Conservation (phyloP, 1,140 invertebrate species). For the Cryptotermes secundus region DNA sequence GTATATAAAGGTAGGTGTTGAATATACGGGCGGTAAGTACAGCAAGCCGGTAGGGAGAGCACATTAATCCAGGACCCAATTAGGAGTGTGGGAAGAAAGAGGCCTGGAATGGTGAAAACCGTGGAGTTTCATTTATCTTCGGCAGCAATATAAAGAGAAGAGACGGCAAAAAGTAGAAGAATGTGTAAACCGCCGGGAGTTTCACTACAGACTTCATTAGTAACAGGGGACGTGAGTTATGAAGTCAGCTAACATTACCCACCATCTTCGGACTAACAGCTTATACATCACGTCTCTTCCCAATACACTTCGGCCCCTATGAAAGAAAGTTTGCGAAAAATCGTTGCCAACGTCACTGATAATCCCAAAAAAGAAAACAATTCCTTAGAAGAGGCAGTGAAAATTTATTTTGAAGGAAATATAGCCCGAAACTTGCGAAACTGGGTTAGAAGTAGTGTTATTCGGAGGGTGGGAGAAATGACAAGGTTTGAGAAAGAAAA, state of each 20-base stretch:
- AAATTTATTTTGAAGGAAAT: neutral
- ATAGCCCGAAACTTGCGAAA: neutral
- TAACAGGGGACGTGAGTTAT: neutral
- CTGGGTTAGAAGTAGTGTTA: neutral
- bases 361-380: neutral
- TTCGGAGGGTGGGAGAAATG: neutral
- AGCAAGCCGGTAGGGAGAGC: neutral
- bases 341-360: neutral
- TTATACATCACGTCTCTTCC: neutral
- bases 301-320: neutral
- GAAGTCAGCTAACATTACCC: neutral
- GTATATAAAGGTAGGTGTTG: too few relatives aligned
- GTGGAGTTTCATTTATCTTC: neutral
- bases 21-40: neutral
- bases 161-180: neutral
- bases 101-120: neutral
- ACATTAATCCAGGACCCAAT: neutral
- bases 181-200: neutral
- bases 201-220: neutral
- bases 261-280: neutral
- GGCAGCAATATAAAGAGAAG: neutral
- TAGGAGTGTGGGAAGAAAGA: neutral
- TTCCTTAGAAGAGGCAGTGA: neutral
- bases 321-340: neutral
- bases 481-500: neutral